These are phyloP conservation scores for Ageneiosus marmoratus DNA, from an alignment of 2,113 vertebrate species.

Conservation along the genomic window DNA sequence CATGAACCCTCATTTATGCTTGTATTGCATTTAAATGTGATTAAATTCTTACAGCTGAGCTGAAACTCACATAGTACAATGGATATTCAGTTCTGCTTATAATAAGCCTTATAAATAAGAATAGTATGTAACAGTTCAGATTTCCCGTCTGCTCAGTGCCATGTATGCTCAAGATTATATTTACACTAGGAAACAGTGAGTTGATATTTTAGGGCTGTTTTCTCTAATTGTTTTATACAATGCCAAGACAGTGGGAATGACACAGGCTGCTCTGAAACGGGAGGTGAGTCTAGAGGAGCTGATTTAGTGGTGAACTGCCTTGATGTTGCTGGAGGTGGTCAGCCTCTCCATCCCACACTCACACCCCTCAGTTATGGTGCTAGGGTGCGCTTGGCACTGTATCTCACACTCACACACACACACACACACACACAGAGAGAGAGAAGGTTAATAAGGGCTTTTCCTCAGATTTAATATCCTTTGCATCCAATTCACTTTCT, in stretches of 20 bases:
- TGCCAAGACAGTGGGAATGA: slow-evolving; percentile 13
- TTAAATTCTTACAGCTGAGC: neutral
- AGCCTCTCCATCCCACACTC: slow-evolving; percentile 22
- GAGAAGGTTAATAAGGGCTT: slow-evolving; percentile 22
- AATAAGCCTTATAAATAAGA: neutral
- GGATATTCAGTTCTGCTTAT: neutral
- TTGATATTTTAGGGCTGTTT: neutral
- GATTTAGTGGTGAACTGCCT: slow-evolving; percentile 31
- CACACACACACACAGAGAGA: neutral
- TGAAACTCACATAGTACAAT: too few species aligned
- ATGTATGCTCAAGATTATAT: neutral
- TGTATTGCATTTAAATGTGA: too few species aligned
- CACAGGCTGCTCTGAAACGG: neutral
- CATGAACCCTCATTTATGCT: neutral
- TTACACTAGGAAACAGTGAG: neutral
- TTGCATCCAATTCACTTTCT: slow-evolving; percentile 11
- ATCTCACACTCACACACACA: neutral
- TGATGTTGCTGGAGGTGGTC: slow-evolving; percentile 22
- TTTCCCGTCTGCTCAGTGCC: neutral
- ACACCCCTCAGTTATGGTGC: slow-evolving; percentile 23
- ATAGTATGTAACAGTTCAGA: neutral
- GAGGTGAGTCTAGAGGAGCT: slow-evolving; percentile 23
- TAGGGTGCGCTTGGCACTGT: slow-evolving; percentile 26
- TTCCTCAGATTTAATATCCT: neutral
- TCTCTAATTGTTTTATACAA: neutral